phyloP scores from a whole-genome alignment of 2,797 vertebrate species.

The Ctenochaetus hawaiiensis region DNA sequence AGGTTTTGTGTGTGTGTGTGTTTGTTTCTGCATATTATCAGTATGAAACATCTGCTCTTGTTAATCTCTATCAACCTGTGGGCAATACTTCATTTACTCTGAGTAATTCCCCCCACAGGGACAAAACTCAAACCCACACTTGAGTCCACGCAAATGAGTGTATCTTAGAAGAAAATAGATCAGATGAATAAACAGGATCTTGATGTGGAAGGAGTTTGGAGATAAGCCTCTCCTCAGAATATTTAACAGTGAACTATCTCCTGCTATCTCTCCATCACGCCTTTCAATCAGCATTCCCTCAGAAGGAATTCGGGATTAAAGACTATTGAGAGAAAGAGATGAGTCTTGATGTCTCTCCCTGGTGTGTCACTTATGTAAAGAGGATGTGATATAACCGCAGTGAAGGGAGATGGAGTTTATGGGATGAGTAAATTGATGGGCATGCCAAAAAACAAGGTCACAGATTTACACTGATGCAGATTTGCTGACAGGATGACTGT shows the following conservation, averaged over 20 bases:
- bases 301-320: constrained; percentile 55
- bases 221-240: constrained; percentile 54
- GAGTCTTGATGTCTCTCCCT: constrained; percentile 26
- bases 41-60: constrained; percentile 68
- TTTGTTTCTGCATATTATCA: constrained; percentile 67
- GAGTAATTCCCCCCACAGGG: constrained; percentile 54
- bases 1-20: constrained; percentile 33
- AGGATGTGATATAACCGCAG: constrained; percentile 48
- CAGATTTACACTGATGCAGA: constrained; percentile 15
- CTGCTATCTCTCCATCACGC: constrained; percentile 29
- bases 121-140: constrained; percentile 41
- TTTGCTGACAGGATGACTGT: not conserved
- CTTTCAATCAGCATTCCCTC: constrained; percentile 32
- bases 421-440: constrained; percentile 36
- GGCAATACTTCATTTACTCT: constrained; percentile 57
- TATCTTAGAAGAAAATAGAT: constrained; percentile 41
- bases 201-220: constrained; percentile 47
- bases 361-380: constrained; percentile 59
- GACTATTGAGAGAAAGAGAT: constrained; percentile 22
- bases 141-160: constrained; percentile 38
- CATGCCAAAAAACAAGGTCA: constrained; percentile 14
- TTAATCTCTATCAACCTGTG: constrained; percentile 69
- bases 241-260: constrained; percentile 28
- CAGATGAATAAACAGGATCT: constrained; percentile 47
- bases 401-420: constrained; percentile 31